Evolutionary conservation across 2,888 invertebrate genomes (phyloP), one percentile per base, ranked within the genome.

Genomic region (Hypsopygia costalis): DNA sequence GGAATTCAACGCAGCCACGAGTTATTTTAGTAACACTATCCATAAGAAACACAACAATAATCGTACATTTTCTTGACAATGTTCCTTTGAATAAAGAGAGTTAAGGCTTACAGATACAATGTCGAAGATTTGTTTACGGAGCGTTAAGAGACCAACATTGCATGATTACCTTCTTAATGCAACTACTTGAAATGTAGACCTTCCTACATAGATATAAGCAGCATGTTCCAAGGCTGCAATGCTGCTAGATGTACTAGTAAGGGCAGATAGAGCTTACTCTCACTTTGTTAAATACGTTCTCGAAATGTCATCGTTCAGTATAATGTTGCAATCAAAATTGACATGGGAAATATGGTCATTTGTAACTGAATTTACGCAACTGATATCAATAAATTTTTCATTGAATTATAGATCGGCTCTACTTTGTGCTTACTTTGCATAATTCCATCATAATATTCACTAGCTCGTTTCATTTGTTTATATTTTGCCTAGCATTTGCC

Each of bases 341-440:
- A 86, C 85, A 74, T 88, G 86, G 83, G 87, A 87, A 87, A 82
- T 83, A 81, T 76, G 75, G 81, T 85, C 78, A 79, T 88, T 88
- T 88, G 83, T 76, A 66, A 69, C 69, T 68, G 68, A 67, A 63
- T 60, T 66, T 57, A 70, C 63, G 61, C 68, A 68, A 61, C 61
- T 68, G 69, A 75, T 59, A 67, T 56, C 79, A 64, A 85, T 85
- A 83, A 81, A 86, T 83, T 81, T 66, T 75, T 68, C 73, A 80
- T 81, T 85, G 76, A 82, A 77, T 77, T 82, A 81, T 81, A 69
- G 62, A 69, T 62, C 68, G 69, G 62, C 61, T 73, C 64, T 56
- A 65, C 59, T 63, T 62, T 60, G 58, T 47, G 65, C 53, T 58
- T 60, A 67, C 54, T 64, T 75, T 76, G 76, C 74, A 85, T 83